Evolutionary conservation across 2,113 vertebrate species (phyloP).

Genomic region (Pagrus major): DNA sequence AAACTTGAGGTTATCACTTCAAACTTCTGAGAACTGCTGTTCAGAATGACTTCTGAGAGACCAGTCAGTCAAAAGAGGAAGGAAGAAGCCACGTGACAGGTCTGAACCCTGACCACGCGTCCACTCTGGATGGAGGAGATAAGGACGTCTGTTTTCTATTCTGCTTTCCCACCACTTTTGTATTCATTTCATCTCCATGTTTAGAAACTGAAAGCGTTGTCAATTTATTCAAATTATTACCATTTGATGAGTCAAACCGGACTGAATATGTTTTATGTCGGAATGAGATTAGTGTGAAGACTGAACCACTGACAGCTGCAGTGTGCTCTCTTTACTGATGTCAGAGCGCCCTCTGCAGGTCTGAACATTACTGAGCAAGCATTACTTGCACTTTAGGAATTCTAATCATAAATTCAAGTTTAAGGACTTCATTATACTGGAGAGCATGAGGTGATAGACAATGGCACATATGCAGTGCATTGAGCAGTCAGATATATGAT

Average conservation of each 20-base stretch:
- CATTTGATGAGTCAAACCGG: too few species aligned
- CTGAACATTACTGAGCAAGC: background rate
- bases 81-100: constrained; percentile 22
- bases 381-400: background rate
- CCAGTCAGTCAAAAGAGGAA: constrained; percentile 44
- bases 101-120: constrained; percentile 1
- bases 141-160: constrained; percentile 8
- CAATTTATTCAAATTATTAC: too few species aligned
- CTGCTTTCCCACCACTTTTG: background rate
- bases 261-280: background rate
- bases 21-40: too few species aligned
- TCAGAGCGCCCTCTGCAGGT: constrained; percentile 59
- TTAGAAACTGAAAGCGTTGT: background rate
- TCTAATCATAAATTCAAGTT: background rate
- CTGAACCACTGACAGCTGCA: background rate
- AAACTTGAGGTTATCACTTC: background rate
- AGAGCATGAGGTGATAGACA: too few species aligned
- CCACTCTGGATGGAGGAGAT: constrained; percentile 28
- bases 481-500: too few species aligned
- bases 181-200: background rate
- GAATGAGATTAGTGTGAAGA: constrained; percentile 4
- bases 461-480: too few species aligned
- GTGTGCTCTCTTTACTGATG: background rate
- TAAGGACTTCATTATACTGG: background rate
- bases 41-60: constrained; percentile 48